phyloP scores from a whole-genome alignment of 2,797 vertebrate species.

The Catamblyrhynchus diadema region DNA sequence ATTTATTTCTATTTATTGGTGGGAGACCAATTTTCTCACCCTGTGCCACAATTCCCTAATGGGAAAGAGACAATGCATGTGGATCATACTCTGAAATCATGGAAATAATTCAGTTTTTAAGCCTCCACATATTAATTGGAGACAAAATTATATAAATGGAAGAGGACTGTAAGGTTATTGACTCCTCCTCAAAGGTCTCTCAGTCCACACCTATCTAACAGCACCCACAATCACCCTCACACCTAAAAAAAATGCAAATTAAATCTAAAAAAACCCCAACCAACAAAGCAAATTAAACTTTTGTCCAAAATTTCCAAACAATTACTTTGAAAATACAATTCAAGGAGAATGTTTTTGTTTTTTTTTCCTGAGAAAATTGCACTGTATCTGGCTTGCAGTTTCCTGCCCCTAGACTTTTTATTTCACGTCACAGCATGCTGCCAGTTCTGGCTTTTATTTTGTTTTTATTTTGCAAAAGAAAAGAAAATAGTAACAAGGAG shows the following conservation, averaged over 20 bases:
- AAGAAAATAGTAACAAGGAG: not conserved
- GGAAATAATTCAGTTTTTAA: not conserved
- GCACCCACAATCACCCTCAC: rapidly evolving
- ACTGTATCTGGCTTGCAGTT: not conserved
- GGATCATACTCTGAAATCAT: not conserved
- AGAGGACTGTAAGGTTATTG: not conserved
- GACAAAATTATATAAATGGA: not conserved
- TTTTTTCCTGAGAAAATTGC: not conserved
- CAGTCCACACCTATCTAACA: not conserved
- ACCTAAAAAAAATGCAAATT: not conserved
- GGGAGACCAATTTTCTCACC: not conserved
- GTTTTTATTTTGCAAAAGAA: not conserved
- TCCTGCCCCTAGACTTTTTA: not conserved
- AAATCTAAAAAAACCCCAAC: not conserved
- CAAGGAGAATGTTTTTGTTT: not conserved
- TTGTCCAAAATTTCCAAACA: not conserved
- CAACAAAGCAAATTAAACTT: not conserved
- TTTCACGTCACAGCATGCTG: not conserved
- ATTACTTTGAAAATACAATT: not conserved
- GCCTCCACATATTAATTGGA: not conserved
- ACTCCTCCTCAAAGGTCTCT: not conserved
- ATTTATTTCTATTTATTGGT: not conserved
- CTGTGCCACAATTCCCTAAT: not conserved
- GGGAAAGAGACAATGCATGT: not conserved
- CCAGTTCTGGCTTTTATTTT: not conserved